A percentile compares a stretch with the other conserved stretches of the same genome.
Evolutionary conservation across 2,797 vertebrate species (phyloP).

Genomic region (Karalla daura): DNA sequence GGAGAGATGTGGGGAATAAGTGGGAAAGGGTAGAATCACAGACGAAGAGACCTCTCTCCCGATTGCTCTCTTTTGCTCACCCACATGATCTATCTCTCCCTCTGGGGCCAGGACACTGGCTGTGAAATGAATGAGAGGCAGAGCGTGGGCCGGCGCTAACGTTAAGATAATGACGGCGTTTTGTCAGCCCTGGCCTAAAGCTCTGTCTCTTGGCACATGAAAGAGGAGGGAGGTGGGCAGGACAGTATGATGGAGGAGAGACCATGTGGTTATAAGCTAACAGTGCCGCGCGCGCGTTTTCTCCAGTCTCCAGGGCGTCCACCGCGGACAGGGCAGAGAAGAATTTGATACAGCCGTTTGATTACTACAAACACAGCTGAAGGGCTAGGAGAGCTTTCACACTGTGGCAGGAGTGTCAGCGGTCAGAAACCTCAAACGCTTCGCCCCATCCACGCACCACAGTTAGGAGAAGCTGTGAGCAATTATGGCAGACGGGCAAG

Average conservation of each 20-base stretch:
- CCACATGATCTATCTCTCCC: constrained; percentile 61
- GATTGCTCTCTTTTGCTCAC: constrained; percentile 47
- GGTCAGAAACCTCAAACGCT: constrained; percentile 51
- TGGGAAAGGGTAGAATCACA: constrained; percentile 37
- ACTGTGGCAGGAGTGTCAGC: constrained; percentile 42
- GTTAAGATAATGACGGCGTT: constrained; percentile 77
- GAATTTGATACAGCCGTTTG: constrained; percentile 30
- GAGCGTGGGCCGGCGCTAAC: constrained; percentile 74
- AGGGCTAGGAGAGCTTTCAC: constrained; percentile 38
- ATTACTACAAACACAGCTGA: constrained; percentile 46
- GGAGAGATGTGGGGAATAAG: constrained; percentile 16
- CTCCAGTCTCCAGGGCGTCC: no score
- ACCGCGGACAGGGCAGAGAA: constrained; percentile 8
- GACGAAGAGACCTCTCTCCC: constrained; percentile 51
- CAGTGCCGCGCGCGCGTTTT: constrained; percentile 15
- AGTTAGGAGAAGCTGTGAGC: constrained; percentile 25
- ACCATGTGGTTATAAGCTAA: constrained; percentile 27
- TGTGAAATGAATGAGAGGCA: constrained; percentile 75
- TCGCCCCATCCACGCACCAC: constrained; percentile 36
- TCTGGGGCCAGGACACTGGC: constrained; percentile 66
- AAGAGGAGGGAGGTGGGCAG: constrained; percentile 54
- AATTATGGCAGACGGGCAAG: constrained; percentile 38
- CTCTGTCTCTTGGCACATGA: constrained; percentile 69
- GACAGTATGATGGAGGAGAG: constrained; percentile 47
- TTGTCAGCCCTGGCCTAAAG: constrained; percentile 73